phyloP scores from a whole-genome alignment of 2,888 invertebrate species.

The Sturmia bella region DNA sequence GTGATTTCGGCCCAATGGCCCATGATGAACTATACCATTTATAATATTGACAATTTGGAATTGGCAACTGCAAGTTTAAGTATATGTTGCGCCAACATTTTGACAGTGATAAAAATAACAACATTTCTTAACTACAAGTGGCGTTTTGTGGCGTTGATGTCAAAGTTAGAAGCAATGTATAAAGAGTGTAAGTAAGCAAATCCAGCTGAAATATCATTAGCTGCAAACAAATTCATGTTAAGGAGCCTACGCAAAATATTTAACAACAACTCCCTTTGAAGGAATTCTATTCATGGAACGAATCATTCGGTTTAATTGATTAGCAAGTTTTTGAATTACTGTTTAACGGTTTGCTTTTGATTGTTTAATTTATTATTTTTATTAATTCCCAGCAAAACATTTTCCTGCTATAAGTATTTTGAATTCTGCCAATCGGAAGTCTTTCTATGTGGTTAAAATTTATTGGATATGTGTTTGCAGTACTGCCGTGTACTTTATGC shows the following conservation, averaged over 20 bases:
- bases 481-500: constrained; percentile 78
- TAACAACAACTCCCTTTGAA: too few relatives aligned
- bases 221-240: neutral
- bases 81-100: constrained; percentile 76
- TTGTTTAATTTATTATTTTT: constrained; percentile 23
- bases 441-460: constrained; percentile 72
- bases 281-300: too few relatives aligned
- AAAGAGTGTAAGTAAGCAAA: constrained; percentile 72
- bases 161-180: constrained; percentile 75
- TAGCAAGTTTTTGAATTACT: constrained; percentile 11
- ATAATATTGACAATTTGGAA: constrained; percentile 76
- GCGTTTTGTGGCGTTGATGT: constrained; percentile 75
- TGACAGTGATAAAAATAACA: constrained; percentile 77
- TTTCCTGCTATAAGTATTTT: constrained; percentile 69
- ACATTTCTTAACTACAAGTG: constrained; percentile 77
- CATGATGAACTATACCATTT: constrained; percentile 75
- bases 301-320: constrained; percentile 20
- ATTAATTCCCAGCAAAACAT: constrained; percentile 66
- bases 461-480: constrained; percentile 75
- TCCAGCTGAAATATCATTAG: too few relatives aligned
- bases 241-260: neutral
- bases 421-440: constrained; percentile 72
- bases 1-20: constrained; percentile 78
- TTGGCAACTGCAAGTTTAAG: constrained; percentile 78
- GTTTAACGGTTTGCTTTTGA: neutral